Evolutionary conservation across 1,140 invertebrate genomes (phyloP).

Genomic region (Yoshiicerus persimilis): DNA sequence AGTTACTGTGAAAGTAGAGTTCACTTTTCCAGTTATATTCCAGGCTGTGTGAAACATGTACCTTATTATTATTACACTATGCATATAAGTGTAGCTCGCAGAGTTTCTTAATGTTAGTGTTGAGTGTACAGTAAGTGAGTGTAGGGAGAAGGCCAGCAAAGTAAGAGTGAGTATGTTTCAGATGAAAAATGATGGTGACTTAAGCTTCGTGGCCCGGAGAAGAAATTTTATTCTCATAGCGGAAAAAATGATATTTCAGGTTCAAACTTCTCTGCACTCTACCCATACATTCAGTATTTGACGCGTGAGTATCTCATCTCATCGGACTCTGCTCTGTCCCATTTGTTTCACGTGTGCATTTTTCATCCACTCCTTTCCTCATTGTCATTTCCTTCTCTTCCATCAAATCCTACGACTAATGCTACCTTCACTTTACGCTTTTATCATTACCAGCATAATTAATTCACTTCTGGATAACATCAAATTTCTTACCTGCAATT

Average conservation of each 20-base stretch:
- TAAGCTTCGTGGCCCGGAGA: conserved; percentile 29
- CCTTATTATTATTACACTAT: not conserved
- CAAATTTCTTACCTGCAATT: not conserved
- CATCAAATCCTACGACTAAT: not conserved
- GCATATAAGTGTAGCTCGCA: too few relatives aligned
- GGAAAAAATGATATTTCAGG: conserved; percentile 52
- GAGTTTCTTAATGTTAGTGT: not conserved
- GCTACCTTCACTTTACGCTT: not conserved
- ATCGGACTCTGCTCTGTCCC: conserved; percentile 22
- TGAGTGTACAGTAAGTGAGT: not conserved
- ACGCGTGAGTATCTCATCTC: conserved; percentile 62
- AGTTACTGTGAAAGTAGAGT: not conserved
- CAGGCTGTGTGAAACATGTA: not conserved
- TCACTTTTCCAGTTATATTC: too few relatives aligned
- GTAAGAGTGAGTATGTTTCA: not conserved
- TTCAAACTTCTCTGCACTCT: conserved; percentile 65
- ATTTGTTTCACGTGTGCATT: conserved; percentile 38
- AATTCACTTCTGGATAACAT: not conserved
- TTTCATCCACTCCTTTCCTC: conserved; percentile 23
- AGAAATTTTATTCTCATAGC: conserved; percentile 24
- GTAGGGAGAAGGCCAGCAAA: not conserved
- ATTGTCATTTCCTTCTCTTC: not conserved
- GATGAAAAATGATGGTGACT: conserved; percentile 50
- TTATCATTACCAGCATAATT: not conserved
- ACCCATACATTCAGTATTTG: conserved; percentile 67